Base-by-base conservation (phyloP, 2,888 invertebrate species). In the Cephonodes hylas region DNA sequence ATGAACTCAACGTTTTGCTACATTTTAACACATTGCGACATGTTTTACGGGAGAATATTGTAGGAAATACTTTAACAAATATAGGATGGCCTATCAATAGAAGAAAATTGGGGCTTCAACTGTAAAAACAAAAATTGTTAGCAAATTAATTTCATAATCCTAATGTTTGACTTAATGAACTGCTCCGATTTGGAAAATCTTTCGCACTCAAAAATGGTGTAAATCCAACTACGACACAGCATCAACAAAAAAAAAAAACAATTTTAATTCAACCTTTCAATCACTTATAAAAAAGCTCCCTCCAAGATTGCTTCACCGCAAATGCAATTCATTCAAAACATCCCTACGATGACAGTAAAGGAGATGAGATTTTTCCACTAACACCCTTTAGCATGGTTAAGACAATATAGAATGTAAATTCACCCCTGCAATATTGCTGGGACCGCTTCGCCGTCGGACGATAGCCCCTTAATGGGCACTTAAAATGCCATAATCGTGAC, bases 401-500 rank as follows among this genome's bases (percentile, higher is more conserved):
- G 25, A 22, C 23, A 58, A 53, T 10, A 23, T 18, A 27, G 58
- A 25, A 57, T 45, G 27, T 42, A 60, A 57, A 60, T 53, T 48
- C 48, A 34, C 27, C 42, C 25, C 25, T 25, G 44, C 20, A 13
- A 46, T 59, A 46, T 34, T 34, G 44, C 22, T 22, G 13, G 34
- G 22, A 48, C 46, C 8, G 34, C 42, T 6, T 25, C 15, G 42
- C 45, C 15, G 42, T 63, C 22, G 25, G 59, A 53, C 61, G 66
- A 64, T 69, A 67, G 66, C 63, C 59, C 45, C 64, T 70, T 69
- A 66, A 76, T 65, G 68, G 70, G 38, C 68, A 65, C 61, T 70
- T 68, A 73, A 74, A 75, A 61, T 31, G 66, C 58, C 27, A 46
- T 63, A 64, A 63, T 56, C 18, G 27, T 61, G 63, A 63, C 66